These are phyloP conservation scores for Perognathus longimembris DNA, from an alignment of 2,113 vertebrate genomes.

Conservation along the genomic window DNA sequence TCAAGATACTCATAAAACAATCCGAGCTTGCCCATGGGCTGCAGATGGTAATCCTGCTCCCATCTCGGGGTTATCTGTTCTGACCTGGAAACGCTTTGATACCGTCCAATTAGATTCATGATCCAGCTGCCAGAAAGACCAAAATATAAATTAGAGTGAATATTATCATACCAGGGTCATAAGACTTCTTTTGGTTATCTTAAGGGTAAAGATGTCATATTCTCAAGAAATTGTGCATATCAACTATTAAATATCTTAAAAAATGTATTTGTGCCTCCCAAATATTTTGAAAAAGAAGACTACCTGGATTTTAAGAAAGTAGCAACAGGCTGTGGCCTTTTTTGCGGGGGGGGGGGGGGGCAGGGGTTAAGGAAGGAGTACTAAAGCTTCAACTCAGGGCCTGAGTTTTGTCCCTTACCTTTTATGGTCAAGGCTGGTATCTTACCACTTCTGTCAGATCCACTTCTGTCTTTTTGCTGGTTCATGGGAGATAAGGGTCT, in stretches of 20 bases:
- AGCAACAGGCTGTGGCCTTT: neutral
- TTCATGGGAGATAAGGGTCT: too few species aligned
- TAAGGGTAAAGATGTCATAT: neutral
- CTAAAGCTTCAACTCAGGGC: too few species aligned
- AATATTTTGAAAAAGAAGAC: neutral
- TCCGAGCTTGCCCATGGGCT: conserved; percentile 90
- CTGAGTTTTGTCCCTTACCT: too few species aligned
- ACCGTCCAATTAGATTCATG: conserved; percentile 93
- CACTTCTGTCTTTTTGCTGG: too few species aligned
- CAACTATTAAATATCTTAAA: neutral
- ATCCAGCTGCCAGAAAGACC: conserved; percentile 89
- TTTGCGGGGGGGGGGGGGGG: too few species aligned
- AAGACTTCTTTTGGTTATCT: neutral
- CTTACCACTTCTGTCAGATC: too few species aligned
- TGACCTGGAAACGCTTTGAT: conserved; percentile 80
- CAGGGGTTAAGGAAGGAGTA: too few species aligned
- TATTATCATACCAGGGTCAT: conserved; percentile 53
- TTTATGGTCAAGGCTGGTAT: too few species aligned
- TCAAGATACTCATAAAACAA: conserved; percentile 97
- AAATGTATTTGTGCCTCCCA: neutral
- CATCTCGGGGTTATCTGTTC: conserved; percentile 91
- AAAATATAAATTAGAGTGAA: conserved; percentile 59
- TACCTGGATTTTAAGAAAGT: neutral
- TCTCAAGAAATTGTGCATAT: neutral
- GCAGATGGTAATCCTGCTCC: conserved; percentile 95